Evolutionary conservation across 2,888 invertebrate genomes (phyloP).

Genomic region (Meliscaeva auricollis): DNA sequence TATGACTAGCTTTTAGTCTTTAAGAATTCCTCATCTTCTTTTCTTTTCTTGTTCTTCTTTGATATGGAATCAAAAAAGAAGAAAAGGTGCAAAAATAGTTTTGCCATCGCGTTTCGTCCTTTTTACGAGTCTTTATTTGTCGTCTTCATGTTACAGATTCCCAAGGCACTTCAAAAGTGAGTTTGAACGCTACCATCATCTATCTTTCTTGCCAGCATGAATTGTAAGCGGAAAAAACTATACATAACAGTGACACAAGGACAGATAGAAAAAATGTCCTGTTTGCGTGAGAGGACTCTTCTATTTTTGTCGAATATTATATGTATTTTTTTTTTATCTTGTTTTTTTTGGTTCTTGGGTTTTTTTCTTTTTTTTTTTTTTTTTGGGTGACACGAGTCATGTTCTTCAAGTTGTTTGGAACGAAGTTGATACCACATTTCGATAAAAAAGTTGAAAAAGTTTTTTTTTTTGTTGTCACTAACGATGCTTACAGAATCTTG

Average conservation of each 20-base stretch:
- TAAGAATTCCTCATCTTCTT: slow-evolving; percentile 3
- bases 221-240: slow-evolving; percentile 64
- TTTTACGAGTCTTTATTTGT: slow-evolving; percentile 53
- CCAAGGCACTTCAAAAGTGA: slow-evolving; percentile 63
- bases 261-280: slow-evolving; percentile 34
- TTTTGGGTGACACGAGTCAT: slow-evolving; percentile 52
- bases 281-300: slow-evolving; percentile 63
- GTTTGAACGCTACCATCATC: slow-evolving; percentile 61
- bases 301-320: slow-evolving; percentile 29
- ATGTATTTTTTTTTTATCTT: slow-evolving; percentile 23
- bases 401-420: slow-evolving; percentile 60
- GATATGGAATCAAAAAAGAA: neutral
- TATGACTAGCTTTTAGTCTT: neutral
- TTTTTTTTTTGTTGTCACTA: slow-evolving; percentile 15
- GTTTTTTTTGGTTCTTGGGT: slow-evolving; percentile 32
- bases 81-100: slow-evolving; percentile 22
- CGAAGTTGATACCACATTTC: slow-evolving; percentile 54
- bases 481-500: slow-evolving; percentile 16
- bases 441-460: slow-evolving; percentile 43
- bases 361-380: slow-evolving; percentile 28
- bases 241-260: slow-evolving; percentile 19
- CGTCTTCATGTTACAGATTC: slow-evolving; percentile 68
- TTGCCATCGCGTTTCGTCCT: slow-evolving; percentile 7
- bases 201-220: slow-evolving; percentile 55
- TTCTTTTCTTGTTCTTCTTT: neutral